Evolutionary conservation across 2,797 vertebrate genomes (phyloP).

Genomic region (Harpagifer antarcticus): DNA sequence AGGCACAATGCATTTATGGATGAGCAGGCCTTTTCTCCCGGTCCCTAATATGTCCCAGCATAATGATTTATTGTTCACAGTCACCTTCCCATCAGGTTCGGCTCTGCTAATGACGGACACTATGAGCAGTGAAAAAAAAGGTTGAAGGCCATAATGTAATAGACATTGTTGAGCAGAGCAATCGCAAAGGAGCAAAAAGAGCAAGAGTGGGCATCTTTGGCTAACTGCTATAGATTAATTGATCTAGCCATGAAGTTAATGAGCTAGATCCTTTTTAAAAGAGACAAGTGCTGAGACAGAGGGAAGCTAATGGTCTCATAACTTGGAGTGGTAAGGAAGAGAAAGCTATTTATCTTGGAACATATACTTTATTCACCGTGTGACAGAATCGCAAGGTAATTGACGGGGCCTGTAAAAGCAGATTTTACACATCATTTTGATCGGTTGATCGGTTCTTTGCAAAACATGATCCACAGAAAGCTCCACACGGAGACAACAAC

Average conservation of each 20-base stretch:
- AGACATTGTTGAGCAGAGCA: constrained; percentile 42
- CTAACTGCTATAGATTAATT: constrained; percentile 86
- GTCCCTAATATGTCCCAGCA: neutral
- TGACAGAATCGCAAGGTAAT: constrained; percentile 63
- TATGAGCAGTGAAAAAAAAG: constrained; percentile 10
- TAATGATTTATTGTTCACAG: constrained; percentile 20
- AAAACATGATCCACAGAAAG: constrained; percentile 5
- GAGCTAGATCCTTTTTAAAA: constrained; percentile 81
- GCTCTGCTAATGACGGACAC: constrained; percentile 11
- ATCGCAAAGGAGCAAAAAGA: constrained; percentile 59
- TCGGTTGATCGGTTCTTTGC: constrained; percentile 42
- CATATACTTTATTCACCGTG: constrained; percentile 65
- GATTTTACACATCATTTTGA: constrained; percentile 51
- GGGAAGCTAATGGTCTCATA: constrained; percentile 76
- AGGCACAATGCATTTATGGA: neutral
- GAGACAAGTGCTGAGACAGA: constrained; percentile 79
- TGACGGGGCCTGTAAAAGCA: constrained; percentile 62
- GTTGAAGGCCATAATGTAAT: constrained; percentile 41
- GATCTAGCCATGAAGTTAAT: constrained; percentile 84
- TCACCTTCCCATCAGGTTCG: constrained; percentile 29
- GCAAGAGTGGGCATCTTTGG: constrained; percentile 74
- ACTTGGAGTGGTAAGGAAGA: constrained; percentile 52
- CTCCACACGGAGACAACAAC: neutral
- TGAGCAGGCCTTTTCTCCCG: neutral
- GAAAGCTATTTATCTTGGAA: constrained; percentile 63